A percentile compares a stretch with the other conserved stretches of the same genome.
These are phyloP conservation scores for Hetaerina americana DNA, from an alignment of 1,140 invertebrate species.

Conservation along the genomic window DNA sequence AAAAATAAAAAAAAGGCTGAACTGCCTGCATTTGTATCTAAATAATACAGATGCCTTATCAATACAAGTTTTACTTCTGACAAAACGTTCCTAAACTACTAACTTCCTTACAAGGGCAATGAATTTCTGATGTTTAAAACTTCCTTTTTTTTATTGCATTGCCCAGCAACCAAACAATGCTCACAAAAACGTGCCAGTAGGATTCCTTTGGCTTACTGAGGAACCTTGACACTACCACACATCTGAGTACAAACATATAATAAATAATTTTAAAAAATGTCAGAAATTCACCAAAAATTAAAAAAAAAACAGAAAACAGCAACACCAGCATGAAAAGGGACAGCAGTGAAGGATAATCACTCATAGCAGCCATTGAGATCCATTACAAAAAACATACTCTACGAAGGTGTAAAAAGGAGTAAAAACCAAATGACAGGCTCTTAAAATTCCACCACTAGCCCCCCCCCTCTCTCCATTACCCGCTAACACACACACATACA, in stretches of 20 bases:
- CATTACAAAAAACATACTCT: not conserved
- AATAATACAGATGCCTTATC: not conserved
- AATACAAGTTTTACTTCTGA: not conserved
- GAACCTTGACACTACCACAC: not conserved
- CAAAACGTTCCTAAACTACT: not conserved
- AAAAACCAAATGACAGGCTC: not conserved
- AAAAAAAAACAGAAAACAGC: constrained; percentile 1
- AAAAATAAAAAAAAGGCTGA: not conserved
- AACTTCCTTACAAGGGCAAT: not conserved
- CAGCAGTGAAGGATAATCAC: not conserved
- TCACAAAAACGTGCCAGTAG: not conserved
- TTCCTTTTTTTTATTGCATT: not conserved
- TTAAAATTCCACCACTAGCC: not conserved
- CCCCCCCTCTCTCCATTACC: not conserved
- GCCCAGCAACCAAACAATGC: not conserved
- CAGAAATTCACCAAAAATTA: not conserved
- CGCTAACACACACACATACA: not conserved
- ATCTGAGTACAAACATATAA: not conserved
- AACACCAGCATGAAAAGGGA: not conserved
- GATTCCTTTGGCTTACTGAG: not conserved
- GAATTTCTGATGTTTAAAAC: not conserved
- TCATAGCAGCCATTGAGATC: not conserved
- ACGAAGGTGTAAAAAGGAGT: not conserved
- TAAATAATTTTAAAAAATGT: not conserved
- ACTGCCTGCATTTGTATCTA: not conserved